A percentile compares a stretch with the other conserved stretches of the same genome.
Conservation (phyloP, 2,113 vertebrate species). For the Mus musculus region GRCm39 chr17:10645501-10646000, state of each 20-base stretch:
- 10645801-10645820: conserved; percentile 68
- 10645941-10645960: neutral
- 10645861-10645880: conserved; percentile 72
- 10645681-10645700: neutral
- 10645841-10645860: conserved; percentile 69
- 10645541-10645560: fast-evolving
- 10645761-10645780: conserved; percentile 54
- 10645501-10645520: neutral
- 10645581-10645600: neutral
- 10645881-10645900: conserved; percentile 79
- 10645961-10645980: neutral
- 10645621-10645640: neutral
- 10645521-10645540: neutral
- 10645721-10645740: neutral
- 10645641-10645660: neutral
- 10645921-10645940: conserved; percentile 51
- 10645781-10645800: conserved; percentile 70
- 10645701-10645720: neutral
- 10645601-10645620: neutral
- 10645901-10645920: conserved; percentile 19
- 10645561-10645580: fast-evolving
- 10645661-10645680: conserved; percentile 14
- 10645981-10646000: neutral
- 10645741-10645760: conserved; percentile 26
- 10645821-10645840: conserved; percentile 63